These are phyloP conservation scores for Cyphomyrus discorhynchus DNA, from an alignment of 2,113 vertebrate genomes.

Conservation along the genomic window DNA sequence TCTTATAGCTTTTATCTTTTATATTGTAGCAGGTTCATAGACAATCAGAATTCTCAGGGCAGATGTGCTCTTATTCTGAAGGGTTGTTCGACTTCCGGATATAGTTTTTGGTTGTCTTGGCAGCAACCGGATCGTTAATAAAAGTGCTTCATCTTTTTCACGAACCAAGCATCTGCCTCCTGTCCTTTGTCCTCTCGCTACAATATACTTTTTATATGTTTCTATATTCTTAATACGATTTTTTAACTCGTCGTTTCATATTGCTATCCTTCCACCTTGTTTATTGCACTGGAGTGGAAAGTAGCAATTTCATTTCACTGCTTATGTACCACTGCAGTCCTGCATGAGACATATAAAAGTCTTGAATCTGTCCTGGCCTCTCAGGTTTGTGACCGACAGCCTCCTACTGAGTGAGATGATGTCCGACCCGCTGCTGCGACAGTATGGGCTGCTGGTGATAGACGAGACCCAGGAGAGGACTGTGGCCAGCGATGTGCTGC, in stretches of 20 bases:
- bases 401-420: slow-evolving; percentile 88
- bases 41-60: no score
- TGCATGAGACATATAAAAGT: neutral
- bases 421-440: slow-evolving; percentile 75
- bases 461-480: slow-evolving; percentile 88
- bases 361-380: neutral
- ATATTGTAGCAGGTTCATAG: neutral
- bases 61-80: no score
- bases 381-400: slow-evolving; percentile 82
- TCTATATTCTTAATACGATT: neutral
- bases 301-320: neutral
- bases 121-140: no score
- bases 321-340: neutral
- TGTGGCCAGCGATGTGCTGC: slow-evolving; percentile 75
- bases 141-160: no score
- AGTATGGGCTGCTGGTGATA: slow-evolving; percentile 76
- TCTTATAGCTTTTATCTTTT: neutral
- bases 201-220: neutral
- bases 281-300: neutral
- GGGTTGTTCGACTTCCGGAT: no score
- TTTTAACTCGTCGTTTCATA: neutral
- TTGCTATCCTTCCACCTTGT: neutral
- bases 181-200: no score
- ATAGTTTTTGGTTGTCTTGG: no score
- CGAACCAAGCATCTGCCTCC: no score